Evolutionary conservation across 2,888 invertebrate genomes (phyloP).

Genomic region (Habroteleia sp.): DNA sequence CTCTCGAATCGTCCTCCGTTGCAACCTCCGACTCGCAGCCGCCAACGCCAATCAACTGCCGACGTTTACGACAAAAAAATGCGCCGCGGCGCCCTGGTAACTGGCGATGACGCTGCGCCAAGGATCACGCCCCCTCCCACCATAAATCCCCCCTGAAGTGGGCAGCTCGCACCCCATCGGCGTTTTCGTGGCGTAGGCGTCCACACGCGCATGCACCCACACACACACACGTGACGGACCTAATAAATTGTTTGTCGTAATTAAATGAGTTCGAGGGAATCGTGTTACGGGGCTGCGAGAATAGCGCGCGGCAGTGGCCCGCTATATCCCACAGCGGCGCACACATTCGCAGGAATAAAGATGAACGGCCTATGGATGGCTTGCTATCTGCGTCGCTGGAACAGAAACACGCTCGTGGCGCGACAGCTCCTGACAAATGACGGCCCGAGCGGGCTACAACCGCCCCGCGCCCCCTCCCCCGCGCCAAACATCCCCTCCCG

Average conservation of each 20-base stretch:
- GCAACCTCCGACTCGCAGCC: too few relatives aligned
- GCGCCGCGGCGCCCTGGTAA: conserved; percentile 27
- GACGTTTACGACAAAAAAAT: conserved; percentile 32
- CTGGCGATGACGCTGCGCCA: conserved; percentile 52
- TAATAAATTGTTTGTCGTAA: conserved; percentile 81
- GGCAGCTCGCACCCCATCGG: conserved; percentile 70
- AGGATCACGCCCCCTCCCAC: conserved; percentile 31
- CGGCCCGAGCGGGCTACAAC: conserved; percentile 77
- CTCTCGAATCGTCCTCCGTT: too few relatives aligned
- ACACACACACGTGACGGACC: conserved; percentile 73
- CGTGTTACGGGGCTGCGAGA: conserved; percentile 74
- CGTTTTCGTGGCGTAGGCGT: conserved; percentile 73
- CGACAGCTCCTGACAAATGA: conserved; percentile 81
- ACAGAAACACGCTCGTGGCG: conserved; percentile 80
- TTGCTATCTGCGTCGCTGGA: conserved; percentile 80
- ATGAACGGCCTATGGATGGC: conserved; percentile 81
- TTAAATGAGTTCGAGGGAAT: conserved; percentile 80
- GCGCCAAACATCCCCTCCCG: conserved; percentile 59
- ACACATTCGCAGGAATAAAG: conserved; percentile 79
- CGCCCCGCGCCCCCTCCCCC: conserved; percentile 70
- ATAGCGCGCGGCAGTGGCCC: conserved; percentile 55
- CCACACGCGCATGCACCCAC: conserved; percentile 32
- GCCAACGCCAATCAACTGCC: conserved; percentile 39
- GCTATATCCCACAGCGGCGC: conserved; percentile 59
- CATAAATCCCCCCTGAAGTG: conserved; percentile 56